Base-by-base conservation (phyloP, 2,113 vertebrate genomes). In the Pipa parva region DNA sequence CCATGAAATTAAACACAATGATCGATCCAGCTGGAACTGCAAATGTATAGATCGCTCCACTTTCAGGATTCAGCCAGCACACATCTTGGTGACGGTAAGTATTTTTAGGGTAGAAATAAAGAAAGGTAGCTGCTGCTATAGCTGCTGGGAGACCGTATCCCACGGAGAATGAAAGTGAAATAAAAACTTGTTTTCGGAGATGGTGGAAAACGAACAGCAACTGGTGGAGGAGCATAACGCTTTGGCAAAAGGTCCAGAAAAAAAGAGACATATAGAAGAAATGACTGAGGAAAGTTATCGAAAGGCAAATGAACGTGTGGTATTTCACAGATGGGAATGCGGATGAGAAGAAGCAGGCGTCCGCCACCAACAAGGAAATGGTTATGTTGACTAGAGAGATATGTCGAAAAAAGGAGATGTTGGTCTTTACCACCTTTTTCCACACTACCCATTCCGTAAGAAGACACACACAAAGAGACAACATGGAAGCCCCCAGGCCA, bases 241-340 rank as follows among this genome's bases (percentile, higher is more conserved):
- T 95, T 46, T 95, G 80, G 26, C 88, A 89, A 56, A 97, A 75
- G 90, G 93, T 98, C 96, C 96, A 98, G 79, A 95, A 98, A 72
- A 97, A 98, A 79, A 91, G 88, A 8, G 93, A 78, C 50, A 98
- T 80, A 68, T 87, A 97, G 72, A 85, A 92, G 46, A 95, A 93
- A 68, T 98, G 95, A 63, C 90, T 87, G 54, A 93, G 77, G 49
- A 94, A 83, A 1, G 90, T 87, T 3, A 86, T 56, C 0, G 78
- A 59, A n/a, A 72, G 25, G 26, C 94, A 98, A 0, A 48, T 12
- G 0, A 0, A 25, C 0, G 52, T 73, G 26, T 73, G 54, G 10
- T 79, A 58, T 0, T 6, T 74, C 62, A 83, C 1, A 0, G 29
- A 8, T 1, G 67, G 51, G 3, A 64, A 2, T 0, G 70, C 48